Conservation (phyloP, 2,888 invertebrate genomes). For the Morpho achilles region DNA sequence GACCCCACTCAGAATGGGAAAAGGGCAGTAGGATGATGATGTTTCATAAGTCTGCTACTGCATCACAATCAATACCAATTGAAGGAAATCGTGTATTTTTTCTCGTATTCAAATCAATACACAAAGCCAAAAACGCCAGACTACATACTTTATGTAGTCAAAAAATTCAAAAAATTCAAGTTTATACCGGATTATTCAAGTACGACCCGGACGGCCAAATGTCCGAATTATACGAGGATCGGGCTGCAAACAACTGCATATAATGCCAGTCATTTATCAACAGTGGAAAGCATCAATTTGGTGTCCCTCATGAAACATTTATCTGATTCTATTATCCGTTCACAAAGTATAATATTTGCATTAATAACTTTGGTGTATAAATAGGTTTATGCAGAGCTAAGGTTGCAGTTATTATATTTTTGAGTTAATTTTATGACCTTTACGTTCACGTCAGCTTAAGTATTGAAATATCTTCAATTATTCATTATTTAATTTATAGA, state of each 20-base stretch:
- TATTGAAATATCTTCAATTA: no score
- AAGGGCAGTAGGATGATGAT: no score
- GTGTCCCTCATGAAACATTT: slow-evolving; percentile 52
- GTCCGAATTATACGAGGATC: slow-evolving; percentile 54
- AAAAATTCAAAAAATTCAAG: slow-evolving; percentile 47
- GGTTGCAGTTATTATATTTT: neutral
- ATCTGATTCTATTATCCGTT: slow-evolving; percentile 35
- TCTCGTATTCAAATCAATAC: no score
- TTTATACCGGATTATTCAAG: slow-evolving; percentile 39
- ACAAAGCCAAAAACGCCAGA: neutral
- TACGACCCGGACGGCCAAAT: slow-evolving; percentile 57
- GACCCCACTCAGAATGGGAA: no score
- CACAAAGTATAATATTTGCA: slow-evolving; percentile 54
- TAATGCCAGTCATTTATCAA: slow-evolving; percentile 54
- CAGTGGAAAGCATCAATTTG: slow-evolving; percentile 43
- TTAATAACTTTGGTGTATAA: slow-evolving; percentile 49
- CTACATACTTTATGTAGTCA: slow-evolving; percentile 2
- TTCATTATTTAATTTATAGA: no score
- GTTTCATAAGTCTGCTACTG: no score
- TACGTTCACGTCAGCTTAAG: no score
- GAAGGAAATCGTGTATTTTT: no score
- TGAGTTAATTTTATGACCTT: neutral
- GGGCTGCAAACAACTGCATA: slow-evolving; percentile 66
- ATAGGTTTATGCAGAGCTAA: slow-evolving; percentile 21
- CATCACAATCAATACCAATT: no score